phyloP scores from a whole-genome alignment of 2,888 invertebrate genomes.

The Lomographa bimaculata region DNA sequence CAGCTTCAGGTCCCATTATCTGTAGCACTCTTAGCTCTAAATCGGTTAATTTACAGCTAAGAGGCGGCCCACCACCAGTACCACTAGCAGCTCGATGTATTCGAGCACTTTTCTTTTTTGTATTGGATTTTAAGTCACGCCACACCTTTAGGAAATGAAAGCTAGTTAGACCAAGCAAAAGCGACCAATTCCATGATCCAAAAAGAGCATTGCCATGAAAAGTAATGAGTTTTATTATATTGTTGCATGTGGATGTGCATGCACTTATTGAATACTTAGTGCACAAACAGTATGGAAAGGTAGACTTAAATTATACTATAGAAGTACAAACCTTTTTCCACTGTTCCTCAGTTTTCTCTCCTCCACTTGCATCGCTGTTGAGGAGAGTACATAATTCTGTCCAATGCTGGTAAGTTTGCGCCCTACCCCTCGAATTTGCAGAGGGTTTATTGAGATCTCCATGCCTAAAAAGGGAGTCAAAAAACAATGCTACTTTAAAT shows the following conservation, averaged over 20 bases:
- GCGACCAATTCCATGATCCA: not conserved
- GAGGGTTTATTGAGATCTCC: not conserved
- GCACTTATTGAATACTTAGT: no score
- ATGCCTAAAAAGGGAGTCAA: not conserved
- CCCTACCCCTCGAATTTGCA: not conserved
- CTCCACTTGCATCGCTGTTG: slow-evolving; percentile 28
- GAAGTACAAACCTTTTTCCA: slow-evolving; percentile 27
- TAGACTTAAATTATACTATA: no score
- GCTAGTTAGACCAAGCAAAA: not conserved
- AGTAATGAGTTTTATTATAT: slow-evolving; percentile 1
- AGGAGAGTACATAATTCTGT: slow-evolving; percentile 19
- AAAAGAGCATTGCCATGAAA: not conserved
- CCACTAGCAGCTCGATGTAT: slow-evolving; percentile 22
- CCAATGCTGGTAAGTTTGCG: slow-evolving; percentile 15
- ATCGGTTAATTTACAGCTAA: slow-evolving; percentile 13
- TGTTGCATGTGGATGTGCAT: no score
- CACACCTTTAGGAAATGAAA: slow-evolving; percentile 25
- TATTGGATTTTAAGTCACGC: slow-evolving; percentile 35
- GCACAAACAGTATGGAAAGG: no score
- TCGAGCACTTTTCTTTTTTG: slow-evolving; percentile 27
- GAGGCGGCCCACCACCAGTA: slow-evolving; percentile 28
- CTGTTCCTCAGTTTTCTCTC: slow-evolving; percentile 26
- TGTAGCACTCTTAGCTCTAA: slow-evolving; percentile 31
- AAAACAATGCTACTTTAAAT: not conserved
- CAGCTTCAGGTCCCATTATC: slow-evolving; percentile 21